phyloP scores from a whole-genome alignment of 2,888 invertebrate species.

The Rhodophaea formosa region DNA sequence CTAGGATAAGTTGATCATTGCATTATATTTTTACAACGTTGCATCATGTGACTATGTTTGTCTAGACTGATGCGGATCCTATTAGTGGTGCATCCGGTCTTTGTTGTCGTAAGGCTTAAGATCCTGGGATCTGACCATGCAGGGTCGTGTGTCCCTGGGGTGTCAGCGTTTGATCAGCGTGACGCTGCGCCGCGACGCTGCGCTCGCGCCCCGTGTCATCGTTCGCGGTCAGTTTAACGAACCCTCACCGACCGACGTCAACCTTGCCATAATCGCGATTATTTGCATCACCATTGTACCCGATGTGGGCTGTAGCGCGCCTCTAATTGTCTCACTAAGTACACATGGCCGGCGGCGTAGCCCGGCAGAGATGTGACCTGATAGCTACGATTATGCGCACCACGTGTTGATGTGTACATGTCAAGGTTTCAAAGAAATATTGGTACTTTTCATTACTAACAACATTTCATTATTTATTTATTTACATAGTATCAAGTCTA shows the following conservation, averaged over 20 bases:
- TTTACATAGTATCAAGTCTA: too few species aligned
- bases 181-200: constrained; percentile 63
- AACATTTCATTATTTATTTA: too few species aligned
- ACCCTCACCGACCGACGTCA: constrained; percentile 76
- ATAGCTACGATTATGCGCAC: constrained; percentile 7
- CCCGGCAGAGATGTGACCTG: constrained; percentile 5
- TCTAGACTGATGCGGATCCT: constrained; percentile 6
- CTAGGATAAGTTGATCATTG: background rate
- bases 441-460: too few species aligned
- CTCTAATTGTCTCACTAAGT: constrained; percentile 56
- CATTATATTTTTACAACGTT: background rate
- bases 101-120: constrained; percentile 1
- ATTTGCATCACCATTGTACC: constrained; percentile 77
- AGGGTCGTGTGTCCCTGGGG: background rate
- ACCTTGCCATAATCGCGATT: constrained; percentile 80
- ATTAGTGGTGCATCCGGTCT: constrained; percentile 1
- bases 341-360: constrained; percentile 18
- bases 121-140: background rate
- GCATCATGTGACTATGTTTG: constrained; percentile 14
- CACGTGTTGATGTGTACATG: constrained; percentile 6
- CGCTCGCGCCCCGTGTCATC: constrained; percentile 75
- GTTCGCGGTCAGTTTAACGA: constrained; percentile 80
- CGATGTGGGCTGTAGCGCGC: constrained; percentile 54
- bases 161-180: constrained; percentile 36
- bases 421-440: background rate